A percentile compares a stretch with the other conserved stretches of the same genome.
Evolutionary conservation across 2,888 invertebrate genomes (phyloP).

Genomic region (Drosophila subquinaria): DNA sequence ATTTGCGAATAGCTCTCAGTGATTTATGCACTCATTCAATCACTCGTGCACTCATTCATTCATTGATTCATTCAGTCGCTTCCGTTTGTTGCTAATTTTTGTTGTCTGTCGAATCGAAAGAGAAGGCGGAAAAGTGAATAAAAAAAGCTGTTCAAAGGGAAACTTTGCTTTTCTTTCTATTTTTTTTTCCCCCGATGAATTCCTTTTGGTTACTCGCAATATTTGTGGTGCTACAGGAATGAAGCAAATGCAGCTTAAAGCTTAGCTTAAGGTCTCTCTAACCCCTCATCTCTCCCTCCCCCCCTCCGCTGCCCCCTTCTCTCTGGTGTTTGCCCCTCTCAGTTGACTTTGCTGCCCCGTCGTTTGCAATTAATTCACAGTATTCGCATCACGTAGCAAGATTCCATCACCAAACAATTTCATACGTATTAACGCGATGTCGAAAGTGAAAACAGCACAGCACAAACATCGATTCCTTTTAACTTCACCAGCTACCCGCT

Average conservation of each 20-base stretch:
- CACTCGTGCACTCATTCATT: conserved; percentile 12
- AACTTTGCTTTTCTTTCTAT: not conserved
- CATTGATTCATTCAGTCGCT: conserved; percentile 18
- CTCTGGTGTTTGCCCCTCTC: not conserved
- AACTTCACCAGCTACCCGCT: not conserved
- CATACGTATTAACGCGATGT: conserved; percentile 81
- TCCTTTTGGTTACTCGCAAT: not conserved
- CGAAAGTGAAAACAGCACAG: conserved; percentile 71
- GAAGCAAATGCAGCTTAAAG: conserved; percentile 23
- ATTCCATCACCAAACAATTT: conserved; percentile 83
- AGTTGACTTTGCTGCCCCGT: conserved; percentile 12
- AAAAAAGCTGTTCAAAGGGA: not conserved
- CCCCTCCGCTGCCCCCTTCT: conserved; percentile 6
- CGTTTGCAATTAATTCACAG: conserved; percentile 75
- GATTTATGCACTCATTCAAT: conserved; percentile 11
- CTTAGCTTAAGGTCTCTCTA: conserved; percentile 20
- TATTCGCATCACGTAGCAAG: conserved; percentile 76
- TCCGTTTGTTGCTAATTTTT: conserved; percentile 63
- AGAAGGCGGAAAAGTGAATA: not conserved
- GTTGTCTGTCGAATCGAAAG: conserved; percentile 38
- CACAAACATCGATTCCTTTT: conserved; percentile 34
- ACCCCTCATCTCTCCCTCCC: no score
- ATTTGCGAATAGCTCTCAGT: conserved; percentile 18
- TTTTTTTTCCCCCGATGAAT: not conserved
- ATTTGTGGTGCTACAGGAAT: not conserved